Conservation (phyloP, 2,113 vertebrate genomes). For the Salminus brasiliensis region DNA sequence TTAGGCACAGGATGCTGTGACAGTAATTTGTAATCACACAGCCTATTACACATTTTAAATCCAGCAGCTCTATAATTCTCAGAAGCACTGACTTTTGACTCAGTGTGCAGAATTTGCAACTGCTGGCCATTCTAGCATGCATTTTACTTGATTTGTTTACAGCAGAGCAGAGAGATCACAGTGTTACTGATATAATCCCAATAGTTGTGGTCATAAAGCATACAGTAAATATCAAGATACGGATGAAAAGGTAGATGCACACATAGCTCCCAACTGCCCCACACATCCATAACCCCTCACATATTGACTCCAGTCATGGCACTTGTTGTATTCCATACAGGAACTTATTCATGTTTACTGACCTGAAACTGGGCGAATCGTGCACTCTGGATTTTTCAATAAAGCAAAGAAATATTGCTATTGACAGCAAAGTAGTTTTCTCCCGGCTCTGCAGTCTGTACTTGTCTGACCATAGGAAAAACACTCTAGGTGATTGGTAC, state of each 20-base stretch:
- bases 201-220: too few species aligned
- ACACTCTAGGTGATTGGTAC: background rate
- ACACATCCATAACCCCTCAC: background rate
- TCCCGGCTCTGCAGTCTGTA: background rate
- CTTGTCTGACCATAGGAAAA: conserved; percentile 1
- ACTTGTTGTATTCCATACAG: background rate
- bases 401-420: background rate
- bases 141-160: too few species aligned
- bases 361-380: background rate
- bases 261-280: too few species aligned
- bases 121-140: too few species aligned
- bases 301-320: background rate
- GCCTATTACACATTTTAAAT: too few species aligned
- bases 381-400: conserved; percentile 18
- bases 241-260: conserved; percentile 1
- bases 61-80: too few species aligned
- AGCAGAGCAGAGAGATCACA: too few species aligned
- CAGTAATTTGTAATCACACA: too few species aligned
- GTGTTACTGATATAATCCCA: too few species aligned
- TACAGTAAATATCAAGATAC: conserved; percentile 42
- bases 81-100: too few species aligned
- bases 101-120: too few species aligned
- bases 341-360: conserved; percentile 15
- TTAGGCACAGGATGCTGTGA: too few species aligned
- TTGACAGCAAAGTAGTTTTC: conserved; percentile 14